Base-by-base conservation (phyloP, 2,113 vertebrate species). In the Nothoprocta pentlandii region DNA sequence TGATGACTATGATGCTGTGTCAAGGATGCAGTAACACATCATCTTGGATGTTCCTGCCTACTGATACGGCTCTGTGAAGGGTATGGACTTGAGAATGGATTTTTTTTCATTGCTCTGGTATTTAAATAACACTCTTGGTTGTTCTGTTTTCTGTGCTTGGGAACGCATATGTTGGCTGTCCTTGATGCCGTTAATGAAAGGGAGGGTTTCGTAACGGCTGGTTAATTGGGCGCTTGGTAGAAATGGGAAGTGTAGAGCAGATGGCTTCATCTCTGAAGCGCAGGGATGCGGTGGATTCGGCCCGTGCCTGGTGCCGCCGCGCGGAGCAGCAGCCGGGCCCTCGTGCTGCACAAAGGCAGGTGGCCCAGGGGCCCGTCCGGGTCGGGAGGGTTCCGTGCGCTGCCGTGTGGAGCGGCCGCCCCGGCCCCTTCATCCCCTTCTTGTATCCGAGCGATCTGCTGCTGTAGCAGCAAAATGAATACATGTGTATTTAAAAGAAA, bases 201-300 rank as follows among this genome's bases (percentile, higher is more conserved):
- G 34, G 47, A 79, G 62, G 56, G 25, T 69, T 84, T 39, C 84
- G 92, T 94, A 88, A 67, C 46, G 47, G 62, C 32, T 92, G 61
- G 54, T 86, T 95, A 96, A 96, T 92, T 93, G 83, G 86, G 86
- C 94, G 51, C 46, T 56, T 78, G 80, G 39, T 80, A 10, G 83
- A 64, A 87, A n/a, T 54, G 61, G 83, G 44, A 61, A 86, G 11
- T 12, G 34, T 39, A 32, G 91, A 90, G 80, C 95, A 95, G 96
- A 92, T 96, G 94, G 96, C 64, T 78, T 56, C 89, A 61, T 81
- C 96, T 90, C 80, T 92, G 92, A 93, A 89, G 79, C 73, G 79
- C 80, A 95, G 44, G 36, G 36, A 39, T 39, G 36, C 36, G 36
- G 36, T 39, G 36, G 36, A 39, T 39, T 39, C 36, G 36, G 36